A percentile compares a stretch with the other conserved stretches of the same genome.
These are phyloP conservation scores for Tethea ocularis DNA, from an alignment of 2,888 invertebrate species.

Conservation along the genomic window DNA sequence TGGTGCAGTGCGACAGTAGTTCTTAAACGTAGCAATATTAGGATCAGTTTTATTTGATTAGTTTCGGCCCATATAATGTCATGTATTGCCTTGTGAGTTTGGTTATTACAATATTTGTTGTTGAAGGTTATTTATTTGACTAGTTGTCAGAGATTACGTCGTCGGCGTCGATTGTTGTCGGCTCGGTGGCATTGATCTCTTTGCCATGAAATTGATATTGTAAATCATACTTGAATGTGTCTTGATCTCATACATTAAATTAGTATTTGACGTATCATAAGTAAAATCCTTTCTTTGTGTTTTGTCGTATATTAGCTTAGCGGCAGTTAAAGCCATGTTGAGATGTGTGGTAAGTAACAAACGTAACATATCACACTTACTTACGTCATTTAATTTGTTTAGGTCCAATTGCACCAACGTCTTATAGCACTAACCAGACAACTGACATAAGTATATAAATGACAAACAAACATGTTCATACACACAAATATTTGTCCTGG, in stretches of 20 bases:
- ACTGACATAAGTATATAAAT: too few species aligned
- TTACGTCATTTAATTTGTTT: neutral
- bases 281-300: conserved; percentile 26
- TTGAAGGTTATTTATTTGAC: conserved; percentile 75
- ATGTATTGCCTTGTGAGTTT: conserved; percentile 43
- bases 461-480: too few species aligned
- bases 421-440: too few species aligned
- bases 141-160: conserved; percentile 60
- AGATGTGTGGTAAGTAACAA: neutral
- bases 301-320: conserved; percentile 13
- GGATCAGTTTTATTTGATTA: conserved; percentile 55
- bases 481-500: too few species aligned
- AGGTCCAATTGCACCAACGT: too few species aligned
- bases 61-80: conserved; percentile 37
- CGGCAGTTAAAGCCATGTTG: conserved; percentile 11
- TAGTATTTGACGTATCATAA: conserved; percentile 25
- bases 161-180: conserved; percentile 52
- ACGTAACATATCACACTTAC: neutral
- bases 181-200: conserved; percentile 62
- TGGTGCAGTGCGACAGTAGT: conserved; percentile 49
- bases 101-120: conserved; percentile 81
- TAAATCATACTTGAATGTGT: conserved; percentile 51
- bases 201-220: conserved; percentile 49
- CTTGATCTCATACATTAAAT: conserved; percentile 21
- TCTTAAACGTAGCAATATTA: conserved; percentile 47